These are phyloP conservation scores for human (Homo sapiens) DNA, from an alignment of 2,113 vertebrate genomes.

Conservation along the genomic window DNA sequence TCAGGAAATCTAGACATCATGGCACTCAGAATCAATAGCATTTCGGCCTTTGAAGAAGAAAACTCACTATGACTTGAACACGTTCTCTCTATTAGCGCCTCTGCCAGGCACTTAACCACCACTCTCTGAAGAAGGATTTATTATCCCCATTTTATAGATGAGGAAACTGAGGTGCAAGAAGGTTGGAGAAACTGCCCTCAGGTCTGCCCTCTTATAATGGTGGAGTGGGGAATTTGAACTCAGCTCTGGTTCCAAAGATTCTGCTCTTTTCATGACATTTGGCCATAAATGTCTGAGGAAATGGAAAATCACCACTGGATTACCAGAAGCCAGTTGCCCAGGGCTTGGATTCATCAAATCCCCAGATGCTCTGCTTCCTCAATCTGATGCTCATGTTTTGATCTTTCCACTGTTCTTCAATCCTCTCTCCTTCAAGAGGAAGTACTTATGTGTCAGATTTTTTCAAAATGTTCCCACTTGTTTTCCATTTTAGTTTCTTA, in stretches of 20 bases:
- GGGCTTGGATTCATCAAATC: background rate
- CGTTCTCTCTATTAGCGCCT: background rate
- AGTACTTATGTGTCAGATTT: background rate
- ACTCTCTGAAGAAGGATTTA: background rate
- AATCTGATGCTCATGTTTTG: background rate
- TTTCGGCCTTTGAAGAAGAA: background rate
- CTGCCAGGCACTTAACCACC: no score
- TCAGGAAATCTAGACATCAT: background rate
- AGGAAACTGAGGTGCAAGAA: background rate
- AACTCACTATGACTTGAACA: background rate
- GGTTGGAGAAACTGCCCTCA: background rate
- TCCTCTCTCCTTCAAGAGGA: background rate
- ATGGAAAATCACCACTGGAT: background rate
- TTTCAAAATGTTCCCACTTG: background rate
- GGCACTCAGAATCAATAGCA: no score
- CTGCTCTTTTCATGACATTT: background rate
- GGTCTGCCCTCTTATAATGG: background rate
- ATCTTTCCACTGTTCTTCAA: background rate
- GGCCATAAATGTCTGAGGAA: background rate
- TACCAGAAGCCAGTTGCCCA: background rate
- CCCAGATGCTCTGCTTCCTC: background rate
- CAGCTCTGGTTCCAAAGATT: background rate
- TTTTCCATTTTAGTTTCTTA: background rate
- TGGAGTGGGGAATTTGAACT: background rate
- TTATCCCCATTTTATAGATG: background rate